A percentile compares a stretch with the other conserved stretches of the same genome.
These are phyloP conservation scores for Coturnix japonica DNA, from an alignment of 2,113 vertebrate species.

Conservation along the genomic window DNA sequence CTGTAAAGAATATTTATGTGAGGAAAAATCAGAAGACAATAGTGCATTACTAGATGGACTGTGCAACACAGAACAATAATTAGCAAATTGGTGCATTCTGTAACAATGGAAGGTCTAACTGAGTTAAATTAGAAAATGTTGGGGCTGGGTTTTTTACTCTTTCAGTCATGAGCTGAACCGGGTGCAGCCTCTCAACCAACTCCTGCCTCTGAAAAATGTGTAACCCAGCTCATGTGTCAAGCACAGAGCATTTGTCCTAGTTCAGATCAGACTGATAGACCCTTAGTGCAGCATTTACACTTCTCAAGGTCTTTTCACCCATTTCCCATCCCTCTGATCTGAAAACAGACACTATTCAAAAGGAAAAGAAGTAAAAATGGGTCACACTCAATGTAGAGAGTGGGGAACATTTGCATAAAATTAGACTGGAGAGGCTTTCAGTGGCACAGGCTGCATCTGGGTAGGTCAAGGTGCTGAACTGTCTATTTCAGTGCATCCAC, in stretches of 20 bases:
- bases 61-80: background rate
- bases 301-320: background rate
- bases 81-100: background rate
- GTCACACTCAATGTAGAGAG: background rate
- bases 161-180: background rate
- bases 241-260: accelerated
- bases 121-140: too few relatives aligned
- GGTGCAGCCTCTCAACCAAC: background rate
- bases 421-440: background rate
- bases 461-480: background rate
- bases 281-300: background rate
- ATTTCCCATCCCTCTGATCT: background rate
- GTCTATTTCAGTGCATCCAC: background rate
- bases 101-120: background rate
- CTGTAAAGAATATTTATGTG: background rate
- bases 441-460: background rate
- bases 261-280: background rate
- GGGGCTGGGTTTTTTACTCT: background rate
- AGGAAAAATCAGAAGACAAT: background rate
- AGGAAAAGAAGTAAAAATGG: background rate
- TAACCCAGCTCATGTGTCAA: background rate
- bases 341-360: background rate
- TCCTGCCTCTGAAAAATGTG: background rate
- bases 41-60: background rate
- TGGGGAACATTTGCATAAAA: background rate